Conservation (phyloP, 2,113 vertebrate species). For the Notarius quadriscutis region DNA sequence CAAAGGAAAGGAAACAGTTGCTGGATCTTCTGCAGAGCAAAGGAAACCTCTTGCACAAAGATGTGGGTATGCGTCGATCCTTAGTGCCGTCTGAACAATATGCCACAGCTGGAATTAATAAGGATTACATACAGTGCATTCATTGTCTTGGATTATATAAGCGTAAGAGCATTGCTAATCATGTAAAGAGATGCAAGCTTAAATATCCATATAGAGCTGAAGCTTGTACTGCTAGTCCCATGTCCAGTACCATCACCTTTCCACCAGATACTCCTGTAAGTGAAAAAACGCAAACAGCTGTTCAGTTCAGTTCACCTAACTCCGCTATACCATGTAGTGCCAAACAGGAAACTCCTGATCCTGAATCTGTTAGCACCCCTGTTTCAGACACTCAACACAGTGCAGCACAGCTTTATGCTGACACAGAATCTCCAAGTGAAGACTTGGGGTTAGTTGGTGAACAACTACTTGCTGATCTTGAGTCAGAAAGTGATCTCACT, state of each 20-base stretch:
- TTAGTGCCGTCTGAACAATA: not conserved
- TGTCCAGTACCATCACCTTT: not conserved
- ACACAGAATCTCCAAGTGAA: not conserved
- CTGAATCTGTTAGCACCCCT: not conserved
- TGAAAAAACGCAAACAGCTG: not conserved
- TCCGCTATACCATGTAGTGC: not conserved
- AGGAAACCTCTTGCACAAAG: constrained; percentile 22
- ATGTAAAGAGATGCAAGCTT: constrained; percentile 20
- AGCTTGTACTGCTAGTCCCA: not conserved
- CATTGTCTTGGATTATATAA: constrained; percentile 38
- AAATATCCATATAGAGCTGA: constrained; percentile 10
- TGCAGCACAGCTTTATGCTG: not conserved
- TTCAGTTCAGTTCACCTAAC: not conserved
- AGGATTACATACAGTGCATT: constrained; percentile 14
- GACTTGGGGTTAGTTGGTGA: not conserved
- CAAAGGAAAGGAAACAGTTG: constrained; percentile 31
- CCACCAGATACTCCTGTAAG: not conserved
- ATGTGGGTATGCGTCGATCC: not conserved
- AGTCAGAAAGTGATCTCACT: not conserved
- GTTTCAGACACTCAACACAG: not conserved
- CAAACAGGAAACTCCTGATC: not conserved
- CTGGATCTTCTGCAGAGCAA: constrained; percentile 36
- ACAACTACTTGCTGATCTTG: constrained; percentile 1
- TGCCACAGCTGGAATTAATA: not conserved
- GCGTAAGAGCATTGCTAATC: constrained; percentile 25